Evolutionary conservation across 1,140 invertebrate genomes (phyloP), one percentile per base, ranked within the genome.

Genomic region (Andricus grossulariae): DNA sequence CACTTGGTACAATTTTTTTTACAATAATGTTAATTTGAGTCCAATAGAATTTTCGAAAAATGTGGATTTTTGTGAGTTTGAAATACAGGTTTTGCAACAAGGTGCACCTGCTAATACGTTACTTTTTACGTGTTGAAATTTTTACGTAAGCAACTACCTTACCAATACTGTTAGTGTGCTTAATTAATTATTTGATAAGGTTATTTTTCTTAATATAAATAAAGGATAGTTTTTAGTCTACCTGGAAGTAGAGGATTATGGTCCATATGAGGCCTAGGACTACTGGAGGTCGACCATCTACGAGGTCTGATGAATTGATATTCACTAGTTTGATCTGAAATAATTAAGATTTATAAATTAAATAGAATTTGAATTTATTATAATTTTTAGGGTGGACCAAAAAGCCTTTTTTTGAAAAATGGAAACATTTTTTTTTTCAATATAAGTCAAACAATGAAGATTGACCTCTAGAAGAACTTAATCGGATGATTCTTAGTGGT

Each of bases 201-300:
- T 18, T 45, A 72, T 77, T 60, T 74, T 32, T 73, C 10, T 39
- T 39, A 32, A 32, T 32, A 32, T 66, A 8, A 8, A 66, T 39
- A 49, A 77, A 71, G 73, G 55, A 32, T 71, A 66, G 18, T 75
- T 78, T 21, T 72, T 51, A 66, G 81, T 76, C 71, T 94, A 99
- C 98, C 95, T 99, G 98, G 96, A 99, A 99, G 92, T 99, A 99
- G 60, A 99, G 93, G 91, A 99, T 99, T 88, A 99, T 98, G 84
- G 98, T 99, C 99, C 99, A 99, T 86, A 99, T 98, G 25, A 99
- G 94, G 75, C 98, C 99, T 77, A 99, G 93, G 66, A 99, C 97
- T 88, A 99, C 98, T 75, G 98, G 95, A 71, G 98, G 98, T 93
- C 98, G 95, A 85, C 99, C 99, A 92, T 99, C 98, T 72, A 99